Percentiles rank a stretch among this genome's conserved stretches.
Conservation (phyloP, 2,888 invertebrate genomes). For the Eubasilissa splendida region DNA sequence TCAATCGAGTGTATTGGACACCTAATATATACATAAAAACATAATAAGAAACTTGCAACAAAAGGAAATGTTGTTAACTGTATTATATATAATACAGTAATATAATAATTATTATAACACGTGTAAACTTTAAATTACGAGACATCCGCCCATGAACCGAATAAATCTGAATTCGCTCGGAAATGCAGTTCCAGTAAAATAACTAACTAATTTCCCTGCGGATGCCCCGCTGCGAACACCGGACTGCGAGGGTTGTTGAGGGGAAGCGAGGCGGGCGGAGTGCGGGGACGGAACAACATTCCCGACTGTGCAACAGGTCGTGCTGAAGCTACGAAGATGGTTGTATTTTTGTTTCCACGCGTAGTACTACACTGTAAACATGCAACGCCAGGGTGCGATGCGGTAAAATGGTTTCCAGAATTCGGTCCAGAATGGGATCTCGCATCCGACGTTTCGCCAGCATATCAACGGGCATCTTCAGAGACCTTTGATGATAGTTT, state of each 20-base stretch:
- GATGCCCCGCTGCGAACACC: neutral
- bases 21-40: too few species aligned
- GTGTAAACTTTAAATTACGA: neutral
- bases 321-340: conserved; percentile 2
- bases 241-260: neutral
- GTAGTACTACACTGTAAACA: conserved; percentile 11
- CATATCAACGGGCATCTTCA: too few species aligned
- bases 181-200: conserved; percentile 28
- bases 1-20: too few species aligned
- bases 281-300: neutral
- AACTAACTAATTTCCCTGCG: conserved; percentile 29
- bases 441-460: too few species aligned
- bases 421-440: too few species aligned
- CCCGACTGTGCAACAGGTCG: conserved; percentile 19
- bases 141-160: neutral
- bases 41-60: too few species aligned
- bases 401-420: too few species aligned
- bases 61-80: too few species aligned
- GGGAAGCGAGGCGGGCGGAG: neutral
- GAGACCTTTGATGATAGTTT: too few species aligned
- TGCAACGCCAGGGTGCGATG: neutral
- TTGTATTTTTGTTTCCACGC: conserved; percentile 12
- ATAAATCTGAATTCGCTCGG: neutral
- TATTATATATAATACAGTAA: neutral
- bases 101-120: conserved; percentile 5